A percentile compares a stretch with the other conserved stretches of the same genome.
phyloP scores from a whole-genome alignment of 1,140 invertebrate species.

The Penaeus chinensis region DNA sequence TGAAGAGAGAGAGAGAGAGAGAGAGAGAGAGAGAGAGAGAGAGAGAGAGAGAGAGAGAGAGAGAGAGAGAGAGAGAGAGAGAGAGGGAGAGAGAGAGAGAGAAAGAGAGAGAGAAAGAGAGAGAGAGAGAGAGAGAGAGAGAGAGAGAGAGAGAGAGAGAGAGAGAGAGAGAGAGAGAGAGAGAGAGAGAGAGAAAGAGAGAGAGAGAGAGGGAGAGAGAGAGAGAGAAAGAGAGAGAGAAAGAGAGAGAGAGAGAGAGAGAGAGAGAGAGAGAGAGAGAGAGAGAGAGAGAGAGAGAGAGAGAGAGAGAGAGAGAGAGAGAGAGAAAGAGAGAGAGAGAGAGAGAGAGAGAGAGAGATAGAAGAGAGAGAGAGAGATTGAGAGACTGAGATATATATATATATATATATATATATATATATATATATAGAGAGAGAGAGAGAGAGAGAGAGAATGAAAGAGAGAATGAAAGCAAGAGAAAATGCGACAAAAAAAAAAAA shows the following conservation, averaged over 20 bases:
- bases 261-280: too few relatives aligned
- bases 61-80: neutral
- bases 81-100: neutral
- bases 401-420: slow-evolving; percentile 12
- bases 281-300: neutral
- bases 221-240: neutral
- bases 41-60: neutral
- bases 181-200: slow-evolving; percentile 8
- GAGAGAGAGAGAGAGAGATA: neutral
- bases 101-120: neutral
- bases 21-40: neutral
- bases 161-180: neutral
- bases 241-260: neutral
- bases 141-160: neutral
- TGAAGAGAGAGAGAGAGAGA: slow-evolving; percentile 1
- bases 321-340: too few relatives aligned
- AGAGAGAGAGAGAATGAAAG: neutral
- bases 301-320: neutral
- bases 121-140: neutral
- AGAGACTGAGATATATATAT: slow-evolving; percentile 7
- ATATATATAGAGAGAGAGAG: slow-evolving; percentile 17
- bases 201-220: neutral
- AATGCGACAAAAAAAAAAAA: neutral
- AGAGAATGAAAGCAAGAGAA: neutral
- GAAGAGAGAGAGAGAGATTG: neutral